Evolutionary conservation across 2,113 vertebrate genomes (phyloP), one percentile per base, ranked within the genome.

Genomic region (Sula dactylatra): DNA sequence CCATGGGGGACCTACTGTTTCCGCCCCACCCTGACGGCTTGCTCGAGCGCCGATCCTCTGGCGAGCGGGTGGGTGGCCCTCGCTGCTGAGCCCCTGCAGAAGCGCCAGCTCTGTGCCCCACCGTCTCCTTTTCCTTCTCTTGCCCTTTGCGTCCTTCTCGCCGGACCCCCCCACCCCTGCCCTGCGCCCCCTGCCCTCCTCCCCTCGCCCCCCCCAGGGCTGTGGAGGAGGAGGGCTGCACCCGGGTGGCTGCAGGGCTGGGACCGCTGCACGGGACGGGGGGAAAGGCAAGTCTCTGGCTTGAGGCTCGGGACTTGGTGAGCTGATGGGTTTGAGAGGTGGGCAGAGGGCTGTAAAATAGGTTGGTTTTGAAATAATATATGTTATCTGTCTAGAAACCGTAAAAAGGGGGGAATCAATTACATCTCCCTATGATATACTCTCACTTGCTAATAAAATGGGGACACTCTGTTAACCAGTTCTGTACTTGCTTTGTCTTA

Each of bases 361-460:
- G 69, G 96, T 96, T 93, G 84, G 94, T 52, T 97, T 97, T 92
- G 97, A 95, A 93, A 93, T 96, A 96, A 96, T 95, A 96, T 96
- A 95, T 97, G 95, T 96, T 92, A 81, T 93, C 92, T 96, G 86
- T 97, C 95, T 97, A 96, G 86, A 78, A 97, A 94, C 90, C 88
- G 1, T 97, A 94, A 96, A 94, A 93, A 90, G 62, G 94, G 88
- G 94, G 86, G 64, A 95, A 83, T 88, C 95, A 95, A 88, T 95
- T 93, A 97, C 91, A 88, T 95, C 95, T 94, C 96, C 94, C 95
- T 97, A 22, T 91, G 76, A 97, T 98, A 98, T 98, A 98, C 97
- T 98, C 98, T 98, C 93, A 96, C 97, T 98, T 97, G 91, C 96
- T 98, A 98, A 94, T 95, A 95, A 95, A 97, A 97, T 92, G 95